These are phyloP conservation scores for Pygoscelis adeliae DNA, from an alignment of 2,113 vertebrate genomes.

Conservation along the genomic window DNA sequence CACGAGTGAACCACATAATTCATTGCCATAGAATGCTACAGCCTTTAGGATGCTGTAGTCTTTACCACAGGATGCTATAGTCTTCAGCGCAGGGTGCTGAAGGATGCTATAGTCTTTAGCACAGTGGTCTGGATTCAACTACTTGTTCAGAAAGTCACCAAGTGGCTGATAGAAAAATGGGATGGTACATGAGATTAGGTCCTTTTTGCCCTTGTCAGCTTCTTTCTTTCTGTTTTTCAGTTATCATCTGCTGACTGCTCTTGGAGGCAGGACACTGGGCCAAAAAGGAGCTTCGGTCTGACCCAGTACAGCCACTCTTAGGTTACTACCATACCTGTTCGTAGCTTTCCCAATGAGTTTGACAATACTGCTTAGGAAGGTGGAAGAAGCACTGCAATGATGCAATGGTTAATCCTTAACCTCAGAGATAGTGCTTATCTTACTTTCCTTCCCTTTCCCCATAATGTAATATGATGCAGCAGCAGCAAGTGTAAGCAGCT, in stretches of 20 bases:
- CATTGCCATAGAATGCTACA: not conserved
- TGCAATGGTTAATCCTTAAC: not conserved
- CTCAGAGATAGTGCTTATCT: not conserved
- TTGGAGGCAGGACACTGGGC: not conserved
- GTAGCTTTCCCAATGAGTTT: not conserved
- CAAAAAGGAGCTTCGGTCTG: not conserved
- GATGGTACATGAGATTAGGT: not conserved
- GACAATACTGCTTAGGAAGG: not conserved
- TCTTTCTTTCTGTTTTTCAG: not conserved
- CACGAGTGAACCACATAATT: not conserved
- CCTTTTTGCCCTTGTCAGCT: not conserved
- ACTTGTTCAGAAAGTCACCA: not conserved
- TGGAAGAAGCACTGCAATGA: not conserved
- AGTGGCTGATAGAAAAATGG: not conserved
- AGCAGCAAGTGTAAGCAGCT: not conserved
- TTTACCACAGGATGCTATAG: not conserved
- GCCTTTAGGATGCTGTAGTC: not conserved
- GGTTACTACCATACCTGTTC: not conserved
- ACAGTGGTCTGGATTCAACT: not conserved
- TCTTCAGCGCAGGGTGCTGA: not conserved
- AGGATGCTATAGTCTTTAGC: not conserved
- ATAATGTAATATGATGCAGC: rapidly evolving
- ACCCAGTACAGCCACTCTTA: not conserved
- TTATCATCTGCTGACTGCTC: not conserved
- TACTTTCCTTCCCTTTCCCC: not conserved